These are phyloP conservation scores for Dolichoris vasculosae DNA, from an alignment of 1,140 invertebrate genomes.

Conservation along the genomic window DNA sequence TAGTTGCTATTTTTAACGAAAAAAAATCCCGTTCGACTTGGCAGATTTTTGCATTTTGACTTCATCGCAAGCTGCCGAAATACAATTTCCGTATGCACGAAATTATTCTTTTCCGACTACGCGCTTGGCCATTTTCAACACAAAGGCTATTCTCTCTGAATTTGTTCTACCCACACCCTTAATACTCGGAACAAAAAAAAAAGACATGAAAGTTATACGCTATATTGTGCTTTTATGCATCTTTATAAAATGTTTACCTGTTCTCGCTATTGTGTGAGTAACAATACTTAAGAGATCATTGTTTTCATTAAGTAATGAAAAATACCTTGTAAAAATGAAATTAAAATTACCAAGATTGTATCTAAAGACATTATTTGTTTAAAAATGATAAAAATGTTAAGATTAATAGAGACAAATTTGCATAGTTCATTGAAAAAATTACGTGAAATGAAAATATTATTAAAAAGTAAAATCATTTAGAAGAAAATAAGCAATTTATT, in stretches of 20 bases:
- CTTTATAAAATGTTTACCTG: neutral
- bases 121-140: neutral
- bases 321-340: no score
- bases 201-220: neutral
- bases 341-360: no score
- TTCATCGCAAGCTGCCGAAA: neutral
- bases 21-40: conserved; percentile 14
- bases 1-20: conserved; percentile 32
- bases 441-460: no score
- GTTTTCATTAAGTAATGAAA: no score
- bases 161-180: neutral
- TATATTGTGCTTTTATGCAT: neutral
- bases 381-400: no score
- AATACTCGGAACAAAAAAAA: neutral
- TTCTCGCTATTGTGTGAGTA: no score
- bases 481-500: neutral
- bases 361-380: no score
- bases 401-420: no score
- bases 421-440: neutral
- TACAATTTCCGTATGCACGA: conserved; percentile 5
- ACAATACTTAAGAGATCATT: neutral
- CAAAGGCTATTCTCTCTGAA: neutral
- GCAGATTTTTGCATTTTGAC: conserved; percentile 5
- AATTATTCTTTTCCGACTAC: neutral
- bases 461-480: neutral